A percentile compares a stretch with the other conserved stretches of the same genome.
phyloP scores from a whole-genome alignment of 1,140 invertebrate genomes.

The Cotesia chilonis region DNA sequence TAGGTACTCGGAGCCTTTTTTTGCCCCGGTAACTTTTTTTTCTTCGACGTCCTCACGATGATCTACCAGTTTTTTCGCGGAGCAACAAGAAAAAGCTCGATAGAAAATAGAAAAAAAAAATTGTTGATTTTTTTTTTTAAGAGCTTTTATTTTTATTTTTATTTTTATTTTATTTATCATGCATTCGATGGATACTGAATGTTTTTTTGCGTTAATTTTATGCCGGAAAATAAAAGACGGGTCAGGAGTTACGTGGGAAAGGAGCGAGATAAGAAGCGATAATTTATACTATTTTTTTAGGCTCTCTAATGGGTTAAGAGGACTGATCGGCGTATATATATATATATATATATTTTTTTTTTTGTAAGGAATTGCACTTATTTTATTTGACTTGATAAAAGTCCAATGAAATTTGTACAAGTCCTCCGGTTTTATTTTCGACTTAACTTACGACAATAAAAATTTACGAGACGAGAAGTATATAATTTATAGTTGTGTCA shows the following conservation, averaged over 20 bases:
- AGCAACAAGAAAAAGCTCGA: conserved; percentile 2
- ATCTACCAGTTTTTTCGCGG: conserved; percentile 27
- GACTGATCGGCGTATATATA: no score
- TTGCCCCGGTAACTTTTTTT: conserved; percentile 31
- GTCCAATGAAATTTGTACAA: no score
- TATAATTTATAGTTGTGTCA: conserved; percentile 21
- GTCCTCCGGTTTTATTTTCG: no score
- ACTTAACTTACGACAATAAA: not conserved
- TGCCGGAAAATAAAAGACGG: conserved; percentile 40
- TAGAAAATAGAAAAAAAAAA: no score
- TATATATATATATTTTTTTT: no score
- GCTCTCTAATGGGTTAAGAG: no score
- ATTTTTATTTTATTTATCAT: conserved; percentile 6
- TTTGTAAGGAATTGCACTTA: no score
- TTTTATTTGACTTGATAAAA: no score
- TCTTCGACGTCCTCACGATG: conserved; percentile 25
- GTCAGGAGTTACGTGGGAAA: no score
- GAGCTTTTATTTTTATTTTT: not conserved
- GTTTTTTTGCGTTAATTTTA: conserved; percentile 12
- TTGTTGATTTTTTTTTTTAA: conserved; percentile 23
- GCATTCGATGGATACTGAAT: not conserved
- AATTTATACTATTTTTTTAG: no score
- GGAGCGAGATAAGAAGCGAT: no score
- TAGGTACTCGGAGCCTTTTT: not conserved
- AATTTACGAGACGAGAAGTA: not conserved